phyloP scores from a whole-genome alignment of 2,113 vertebrate species.

The Brevimyrus niger region DNA sequence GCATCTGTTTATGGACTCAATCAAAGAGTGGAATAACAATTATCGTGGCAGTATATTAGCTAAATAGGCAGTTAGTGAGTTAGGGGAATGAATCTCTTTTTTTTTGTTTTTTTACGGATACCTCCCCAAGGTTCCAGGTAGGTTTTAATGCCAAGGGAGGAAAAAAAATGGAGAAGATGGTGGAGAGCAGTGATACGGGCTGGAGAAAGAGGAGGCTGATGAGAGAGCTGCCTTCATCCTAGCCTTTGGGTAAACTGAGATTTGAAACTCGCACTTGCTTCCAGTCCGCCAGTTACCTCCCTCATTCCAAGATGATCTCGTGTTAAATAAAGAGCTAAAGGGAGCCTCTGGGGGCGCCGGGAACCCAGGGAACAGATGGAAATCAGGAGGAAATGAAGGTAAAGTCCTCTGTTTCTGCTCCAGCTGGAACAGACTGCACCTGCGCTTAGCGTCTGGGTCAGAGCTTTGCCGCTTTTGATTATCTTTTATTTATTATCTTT shows the following conservation, averaged over 20 bases:
- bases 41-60: not conserved
- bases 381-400: slow-evolving; percentile 15
- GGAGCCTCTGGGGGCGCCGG: not conserved
- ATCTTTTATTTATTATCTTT: slow-evolving; percentile 10
- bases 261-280: not conserved
- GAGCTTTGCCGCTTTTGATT: not conserved
- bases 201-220: not conserved
- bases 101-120: not conserved
- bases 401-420: not conserved
- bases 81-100: not conserved
- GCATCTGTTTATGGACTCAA: slow-evolving; percentile 10
- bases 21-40: not conserved
- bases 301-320: slow-evolving; percentile 6
- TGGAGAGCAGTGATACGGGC: not conserved
- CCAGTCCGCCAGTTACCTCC: not conserved
- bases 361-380: slow-evolving; percentile 9
- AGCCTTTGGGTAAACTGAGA: slow-evolving; percentile 8
- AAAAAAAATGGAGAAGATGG: not conserved
- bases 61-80: slow-evolving; percentile 10
- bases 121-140: not conserved
- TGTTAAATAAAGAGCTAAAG: slow-evolving; percentile 2
- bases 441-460: slow-evolving; percentile 9
- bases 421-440: slow-evolving; percentile 13
- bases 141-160: not conserved
- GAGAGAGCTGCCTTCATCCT: not conserved